A percentile compares a stretch with the other conserved stretches of the same genome.
Conservation (phyloP, 1,140 invertebrate species). For the Harpegnathos saltator region DNA sequence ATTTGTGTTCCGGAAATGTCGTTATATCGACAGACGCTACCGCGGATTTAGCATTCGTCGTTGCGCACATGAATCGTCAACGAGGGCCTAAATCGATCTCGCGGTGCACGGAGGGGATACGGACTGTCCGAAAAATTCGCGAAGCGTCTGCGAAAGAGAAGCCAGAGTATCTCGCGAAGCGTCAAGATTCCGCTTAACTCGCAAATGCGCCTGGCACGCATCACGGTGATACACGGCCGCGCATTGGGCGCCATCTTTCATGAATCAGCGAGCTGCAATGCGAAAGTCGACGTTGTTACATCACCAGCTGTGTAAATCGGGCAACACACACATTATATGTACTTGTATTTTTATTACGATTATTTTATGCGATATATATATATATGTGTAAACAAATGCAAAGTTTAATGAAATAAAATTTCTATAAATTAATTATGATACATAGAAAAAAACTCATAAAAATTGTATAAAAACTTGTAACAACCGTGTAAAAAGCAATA, state of each 20-base stretch:
- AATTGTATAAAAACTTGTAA: too few relatives aligned
- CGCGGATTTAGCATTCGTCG: neutral
- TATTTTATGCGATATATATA: too few relatives aligned
- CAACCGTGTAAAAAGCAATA: too few relatives aligned
- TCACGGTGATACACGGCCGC: conserved; percentile 24
- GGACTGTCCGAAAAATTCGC: neutral
- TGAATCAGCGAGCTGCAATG: neutral
- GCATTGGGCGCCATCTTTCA: neutral
- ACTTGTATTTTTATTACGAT: too few relatives aligned
- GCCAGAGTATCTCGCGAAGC: neutral
- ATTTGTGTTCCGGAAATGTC: conserved; percentile 67
- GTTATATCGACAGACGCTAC: conserved; percentile 51
- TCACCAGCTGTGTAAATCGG: too few relatives aligned
- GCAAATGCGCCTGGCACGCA: conserved; percentile 42
- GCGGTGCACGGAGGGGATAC: neutral
- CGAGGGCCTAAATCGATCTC: neutral
- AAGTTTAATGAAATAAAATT: too few relatives aligned
- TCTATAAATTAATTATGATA: too few relatives aligned
- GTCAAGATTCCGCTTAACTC: conserved; percentile 16
- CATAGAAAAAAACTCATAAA: too few relatives aligned
- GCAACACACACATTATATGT: too few relatives aligned
- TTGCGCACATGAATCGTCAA: conserved; percentile 11
- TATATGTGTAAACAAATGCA: too few relatives aligned
- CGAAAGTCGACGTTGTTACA: neutral
- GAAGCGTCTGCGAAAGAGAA: conserved; percentile 12